phyloP scores from a whole-genome alignment of 2,113 vertebrate species.

The Smithornis capensis region DNA sequence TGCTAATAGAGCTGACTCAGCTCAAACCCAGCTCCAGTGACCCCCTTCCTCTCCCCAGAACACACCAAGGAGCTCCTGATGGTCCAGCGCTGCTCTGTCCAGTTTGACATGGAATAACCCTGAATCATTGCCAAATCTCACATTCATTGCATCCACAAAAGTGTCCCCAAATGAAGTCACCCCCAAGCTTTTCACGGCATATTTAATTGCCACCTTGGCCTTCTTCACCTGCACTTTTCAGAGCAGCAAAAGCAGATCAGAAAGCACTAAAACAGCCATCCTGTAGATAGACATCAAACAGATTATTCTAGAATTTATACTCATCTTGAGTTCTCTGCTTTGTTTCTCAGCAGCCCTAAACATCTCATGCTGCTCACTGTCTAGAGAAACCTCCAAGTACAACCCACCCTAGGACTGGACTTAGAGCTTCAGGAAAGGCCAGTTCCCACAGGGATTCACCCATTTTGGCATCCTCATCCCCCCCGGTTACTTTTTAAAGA shows the following conservation, averaged over 20 bases:
- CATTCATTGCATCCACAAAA: background rate
- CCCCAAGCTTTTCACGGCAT: background rate
- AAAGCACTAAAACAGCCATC: background rate
- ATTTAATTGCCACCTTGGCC: too few relatives aligned
- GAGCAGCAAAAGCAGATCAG: background rate
- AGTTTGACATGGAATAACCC: background rate
- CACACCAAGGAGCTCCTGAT: accelerated
- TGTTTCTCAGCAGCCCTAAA: background rate
- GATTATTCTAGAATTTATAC: background rate
- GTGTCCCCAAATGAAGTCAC: background rate
- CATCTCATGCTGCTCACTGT: background rate
- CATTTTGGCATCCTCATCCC: background rate
- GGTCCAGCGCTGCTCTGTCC: background rate
- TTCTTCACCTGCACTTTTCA: background rate
- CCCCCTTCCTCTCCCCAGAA: background rate
- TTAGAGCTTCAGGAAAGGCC: background rate
- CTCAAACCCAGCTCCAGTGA: background rate
- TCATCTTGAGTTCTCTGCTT: background rate
- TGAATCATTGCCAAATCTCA: background rate
- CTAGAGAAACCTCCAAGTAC: too few relatives aligned
- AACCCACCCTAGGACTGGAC: background rate
- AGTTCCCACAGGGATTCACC: accelerated
- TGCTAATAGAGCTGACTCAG: background rate
- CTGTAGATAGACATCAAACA: background rate
- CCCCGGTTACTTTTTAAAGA: background rate